Conservation (phyloP, 2,888 invertebrate species). For the Julus scandinavius region DNA sequence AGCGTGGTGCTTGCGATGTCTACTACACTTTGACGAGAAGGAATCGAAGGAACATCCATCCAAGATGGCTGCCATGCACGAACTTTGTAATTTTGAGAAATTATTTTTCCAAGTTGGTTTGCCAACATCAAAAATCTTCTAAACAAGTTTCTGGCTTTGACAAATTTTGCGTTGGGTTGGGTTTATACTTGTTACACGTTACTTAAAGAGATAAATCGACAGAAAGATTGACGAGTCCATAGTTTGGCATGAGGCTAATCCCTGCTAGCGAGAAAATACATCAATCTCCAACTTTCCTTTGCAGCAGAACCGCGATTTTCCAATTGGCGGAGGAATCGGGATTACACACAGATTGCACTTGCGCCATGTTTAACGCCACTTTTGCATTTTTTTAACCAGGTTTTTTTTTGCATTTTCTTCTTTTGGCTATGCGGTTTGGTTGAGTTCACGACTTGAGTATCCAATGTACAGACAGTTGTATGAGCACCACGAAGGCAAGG, state of each 20-base stretch:
- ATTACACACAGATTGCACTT: background rate
- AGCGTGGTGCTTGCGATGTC: too few relatives aligned
- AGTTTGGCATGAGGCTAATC: background rate
- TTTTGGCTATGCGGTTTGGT: too few relatives aligned
- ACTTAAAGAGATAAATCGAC: background rate
- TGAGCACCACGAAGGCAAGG: background rate
- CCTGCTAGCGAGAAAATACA: background rate
- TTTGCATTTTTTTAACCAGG: background rate
- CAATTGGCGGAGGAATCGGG: background rate
- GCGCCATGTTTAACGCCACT: background rate
- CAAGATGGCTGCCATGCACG: background rate
- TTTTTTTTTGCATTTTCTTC: background rate
- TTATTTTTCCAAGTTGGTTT: too few relatives aligned
- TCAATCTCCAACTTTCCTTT: background rate
- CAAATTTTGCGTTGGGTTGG: too few relatives aligned
- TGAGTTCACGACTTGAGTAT: conserved; percentile 58
- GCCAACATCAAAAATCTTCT: too few relatives aligned
- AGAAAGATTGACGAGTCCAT: background rate
- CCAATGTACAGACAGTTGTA: conserved; percentile 58
- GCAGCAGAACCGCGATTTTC: background rate
- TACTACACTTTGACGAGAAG: background rate
- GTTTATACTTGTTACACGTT: background rate
- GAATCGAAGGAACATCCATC: background rate
- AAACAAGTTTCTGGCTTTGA: too few relatives aligned
- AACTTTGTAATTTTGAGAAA: too few relatives aligned